These are phyloP conservation scores for Anarsia innoxiella DNA, from an alignment of 2,888 invertebrate species.

Conservation along the genomic window DNA sequence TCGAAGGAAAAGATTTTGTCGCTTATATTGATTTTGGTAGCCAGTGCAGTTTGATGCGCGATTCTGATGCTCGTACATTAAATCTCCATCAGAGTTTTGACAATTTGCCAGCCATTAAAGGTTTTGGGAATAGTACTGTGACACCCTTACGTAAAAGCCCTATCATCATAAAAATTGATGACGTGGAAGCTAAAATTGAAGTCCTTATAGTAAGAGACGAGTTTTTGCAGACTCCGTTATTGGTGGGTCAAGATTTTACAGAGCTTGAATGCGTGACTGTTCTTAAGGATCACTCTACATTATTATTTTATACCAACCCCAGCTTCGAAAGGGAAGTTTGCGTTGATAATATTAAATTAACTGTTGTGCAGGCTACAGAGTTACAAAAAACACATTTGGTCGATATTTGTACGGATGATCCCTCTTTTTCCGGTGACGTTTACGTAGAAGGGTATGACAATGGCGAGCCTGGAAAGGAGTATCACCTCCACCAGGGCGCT, in stretches of 20 bases:
- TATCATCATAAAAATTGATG: neutral
- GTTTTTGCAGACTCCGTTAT: neutral
- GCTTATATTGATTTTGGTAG: conserved; percentile 5
- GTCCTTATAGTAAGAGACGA: neutral
- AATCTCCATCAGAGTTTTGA: neutral
- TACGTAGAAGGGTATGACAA: conserved; percentile 15
- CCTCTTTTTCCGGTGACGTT: conserved; percentile 16
- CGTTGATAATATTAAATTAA: no score
- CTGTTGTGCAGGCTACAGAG: no score
- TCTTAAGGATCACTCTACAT: neutral
- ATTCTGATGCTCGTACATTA: neutral
- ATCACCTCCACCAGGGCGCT: conserved; percentile 14
- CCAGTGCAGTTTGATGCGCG: neutral
- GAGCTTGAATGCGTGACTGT: neutral
- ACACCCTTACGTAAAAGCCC: neutral
- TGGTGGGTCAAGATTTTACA: conserved; percentile 1
- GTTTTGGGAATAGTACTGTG: conserved; percentile 1
- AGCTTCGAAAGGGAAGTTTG: no score
- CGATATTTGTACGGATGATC: conserved; percentile 2
- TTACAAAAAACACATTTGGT: conserved; percentile 4
- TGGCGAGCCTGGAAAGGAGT: conserved; percentile 14
- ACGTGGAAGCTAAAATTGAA: neutral
- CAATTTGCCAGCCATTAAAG: neutral
- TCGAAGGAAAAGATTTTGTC: neutral
- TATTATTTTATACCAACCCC: neutral